Percentiles rank a stretch among this genome's conserved stretches.
Conservation (phyloP, 2,113 vertebrate species). For the Parotia lawesii region DNA sequence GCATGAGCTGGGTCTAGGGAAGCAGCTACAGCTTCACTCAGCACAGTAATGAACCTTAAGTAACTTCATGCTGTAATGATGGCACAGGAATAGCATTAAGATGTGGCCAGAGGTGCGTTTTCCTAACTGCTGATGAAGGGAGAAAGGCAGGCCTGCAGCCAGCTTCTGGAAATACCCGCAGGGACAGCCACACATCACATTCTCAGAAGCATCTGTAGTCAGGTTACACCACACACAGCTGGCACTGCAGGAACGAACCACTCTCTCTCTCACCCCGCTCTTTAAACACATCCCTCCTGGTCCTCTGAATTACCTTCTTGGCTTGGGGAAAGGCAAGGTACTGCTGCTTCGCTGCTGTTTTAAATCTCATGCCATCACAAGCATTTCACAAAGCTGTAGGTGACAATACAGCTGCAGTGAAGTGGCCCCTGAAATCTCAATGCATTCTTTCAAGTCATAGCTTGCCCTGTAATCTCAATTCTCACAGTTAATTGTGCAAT, state of each 20-base stretch:
- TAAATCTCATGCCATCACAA: background rate
- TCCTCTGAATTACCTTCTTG: background rate
- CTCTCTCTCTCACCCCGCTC: background rate
- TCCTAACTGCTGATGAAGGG: background rate
- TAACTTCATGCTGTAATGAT: background rate
- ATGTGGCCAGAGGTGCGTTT: background rate
- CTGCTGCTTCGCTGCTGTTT: background rate
- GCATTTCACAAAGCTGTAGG: background rate
- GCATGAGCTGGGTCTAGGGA: background rate
- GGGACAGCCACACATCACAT: background rate
- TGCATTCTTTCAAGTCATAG: background rate
- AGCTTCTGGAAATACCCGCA: background rate
- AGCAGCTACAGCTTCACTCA: background rate
- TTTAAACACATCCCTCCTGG: background rate
- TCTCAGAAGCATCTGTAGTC: background rate
- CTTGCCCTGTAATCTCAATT: background rate
- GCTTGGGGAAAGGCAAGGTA: background rate
- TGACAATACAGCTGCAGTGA: background rate
- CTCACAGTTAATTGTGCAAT: background rate
- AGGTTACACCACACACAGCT: background rate
- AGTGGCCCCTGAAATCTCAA: background rate
- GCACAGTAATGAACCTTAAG: slow-evolving; percentile 7
- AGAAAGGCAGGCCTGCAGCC: background rate
- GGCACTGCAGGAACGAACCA: background rate
- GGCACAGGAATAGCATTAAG: background rate